Evolutionary conservation across 2,797 vertebrate species (phyloP), one percentile per base, ranked within the genome.

Genomic region (Coreius guichenoti): DNA sequence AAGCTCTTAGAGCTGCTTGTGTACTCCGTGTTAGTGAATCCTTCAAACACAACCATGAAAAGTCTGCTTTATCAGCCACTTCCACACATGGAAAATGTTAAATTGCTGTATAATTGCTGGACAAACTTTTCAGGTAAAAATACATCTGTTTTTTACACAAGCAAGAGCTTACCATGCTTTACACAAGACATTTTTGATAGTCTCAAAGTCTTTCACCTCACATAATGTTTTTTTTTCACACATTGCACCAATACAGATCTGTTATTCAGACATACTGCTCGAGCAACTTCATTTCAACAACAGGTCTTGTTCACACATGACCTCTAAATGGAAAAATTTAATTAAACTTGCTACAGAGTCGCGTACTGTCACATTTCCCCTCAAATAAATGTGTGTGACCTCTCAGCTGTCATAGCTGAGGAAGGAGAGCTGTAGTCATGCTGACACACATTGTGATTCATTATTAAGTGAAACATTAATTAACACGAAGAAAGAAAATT

Each of bases 271-370:
- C 54, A 12, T 16, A 21, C 31, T 76, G 49, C 29, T 23, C 1
- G 3, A 78, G 54, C 33, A 78, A 11, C 43, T n/a, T 61, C 14
- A 43, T 39, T 61, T 56, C 49, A 36, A 56, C 6, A 13, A 13
- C 63, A 17, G 14, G 6, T 47, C 47, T 33, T 77, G 51, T 77
- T 61, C 31, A 77, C 33, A 61, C 75, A 39, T 77, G 75, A 77
- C 54, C 54, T 77, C 54, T 39, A 61, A 61, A 77, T 77, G 75
- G 75, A 58, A 77, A 58, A 36, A 61, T 78, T 1, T 78, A 43
- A 78, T 61, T 77, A 36, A 23, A 61, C 9, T 77, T 17, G 23
- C 33, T 61, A 36, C 36, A 3, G 33, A 78, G 54, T 33, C 8
- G 13, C 33, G 7, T 61, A 43, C 14, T 11, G 21, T 78, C 54